Evolutionary conservation across 30 jellyfish, hydroid and myxozoan species (phyloP).

Genomic region (Hydra vulgaris): DNA sequence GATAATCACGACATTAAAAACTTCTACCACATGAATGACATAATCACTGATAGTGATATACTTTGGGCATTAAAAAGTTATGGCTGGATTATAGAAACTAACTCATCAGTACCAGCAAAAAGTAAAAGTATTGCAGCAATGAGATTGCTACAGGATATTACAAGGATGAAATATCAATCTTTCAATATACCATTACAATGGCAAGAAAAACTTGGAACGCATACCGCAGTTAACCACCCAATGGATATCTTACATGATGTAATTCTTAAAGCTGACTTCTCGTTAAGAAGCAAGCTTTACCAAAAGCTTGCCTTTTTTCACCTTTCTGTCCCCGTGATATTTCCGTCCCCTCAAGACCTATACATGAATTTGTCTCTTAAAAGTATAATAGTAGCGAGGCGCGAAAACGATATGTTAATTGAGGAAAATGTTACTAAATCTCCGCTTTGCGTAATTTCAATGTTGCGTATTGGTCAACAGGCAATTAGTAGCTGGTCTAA

Average conservation of each 20-base stretch:
- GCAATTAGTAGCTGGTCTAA: neutral
- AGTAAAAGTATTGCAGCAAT: neutral
- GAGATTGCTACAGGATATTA: neutral
- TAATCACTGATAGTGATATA: neutral
- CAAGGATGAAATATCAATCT: neutral
- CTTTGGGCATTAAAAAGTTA: neutral
- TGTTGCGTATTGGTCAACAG: neutral
- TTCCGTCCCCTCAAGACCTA: neutral
- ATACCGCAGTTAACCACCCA: neutral
- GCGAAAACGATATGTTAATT: neutral
- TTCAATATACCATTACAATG: neutral
- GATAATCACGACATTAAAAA: neutral
- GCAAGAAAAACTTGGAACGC: neutral
- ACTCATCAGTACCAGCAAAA: neutral
- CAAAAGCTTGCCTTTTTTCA: neutral
- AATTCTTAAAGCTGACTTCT: neutral
- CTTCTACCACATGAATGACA: neutral
- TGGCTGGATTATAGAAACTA: neutral
- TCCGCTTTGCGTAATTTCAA: neutral
- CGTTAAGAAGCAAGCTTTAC: slow-evolving; percentile 1
- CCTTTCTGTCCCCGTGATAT: neutral
- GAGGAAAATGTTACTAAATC: neutral
- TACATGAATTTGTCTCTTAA: neutral
- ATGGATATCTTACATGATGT: neutral
- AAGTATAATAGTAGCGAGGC: neutral